phyloP scores from a whole-genome alignment of 2,113 vertebrate species.

The Tapirus terrestris region DNA sequence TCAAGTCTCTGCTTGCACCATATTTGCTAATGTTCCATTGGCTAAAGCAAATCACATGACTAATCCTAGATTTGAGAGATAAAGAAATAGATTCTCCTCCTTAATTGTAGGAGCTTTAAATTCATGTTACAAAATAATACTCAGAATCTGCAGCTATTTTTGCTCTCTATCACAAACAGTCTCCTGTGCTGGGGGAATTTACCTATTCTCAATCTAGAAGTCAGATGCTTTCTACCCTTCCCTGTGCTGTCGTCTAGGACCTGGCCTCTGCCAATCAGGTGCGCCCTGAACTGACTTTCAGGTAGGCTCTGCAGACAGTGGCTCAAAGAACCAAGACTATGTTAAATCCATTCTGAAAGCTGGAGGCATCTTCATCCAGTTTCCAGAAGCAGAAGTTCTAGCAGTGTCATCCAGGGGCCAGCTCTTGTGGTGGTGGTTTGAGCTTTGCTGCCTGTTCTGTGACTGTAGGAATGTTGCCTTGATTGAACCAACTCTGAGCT shows the following conservation, averaged over 20 bases:
- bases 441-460: neutral
- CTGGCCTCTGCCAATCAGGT: neutral
- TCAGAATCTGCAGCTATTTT: neutral
- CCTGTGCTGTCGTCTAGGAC: neutral
- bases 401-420: neutral
- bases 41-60: neutral
- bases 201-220: neutral
- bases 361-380: neutral
- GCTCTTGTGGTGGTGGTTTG: neutral
- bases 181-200: neutral
- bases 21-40: neutral
- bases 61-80: neutral
- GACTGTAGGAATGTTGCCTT: neutral
- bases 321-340: neutral
- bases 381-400: neutral
- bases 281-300: neutral
- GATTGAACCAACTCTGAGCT: neutral
- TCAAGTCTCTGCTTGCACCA: neutral
- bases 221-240: neutral
- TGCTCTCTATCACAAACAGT: neutral
- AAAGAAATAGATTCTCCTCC: neutral
- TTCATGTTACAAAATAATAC: neutral
- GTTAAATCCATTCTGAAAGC: neutral
- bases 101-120: neutral
- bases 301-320: neutral